phyloP scores from a whole-genome alignment of 2,888 invertebrate genomes.

The Apodemia hepburni region DNA sequence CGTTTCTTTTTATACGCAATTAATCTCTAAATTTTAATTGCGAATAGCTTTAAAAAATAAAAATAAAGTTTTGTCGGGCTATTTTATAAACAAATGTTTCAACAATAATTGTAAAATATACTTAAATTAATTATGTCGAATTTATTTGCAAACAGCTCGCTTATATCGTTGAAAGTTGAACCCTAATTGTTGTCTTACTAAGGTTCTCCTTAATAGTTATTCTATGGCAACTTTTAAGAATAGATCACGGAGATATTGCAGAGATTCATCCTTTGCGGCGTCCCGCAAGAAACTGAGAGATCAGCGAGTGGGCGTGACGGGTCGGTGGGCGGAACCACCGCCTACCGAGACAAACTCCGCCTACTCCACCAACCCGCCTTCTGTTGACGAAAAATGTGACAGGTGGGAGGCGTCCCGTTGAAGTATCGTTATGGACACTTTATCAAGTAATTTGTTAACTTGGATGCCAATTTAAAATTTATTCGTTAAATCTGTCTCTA shows the following conservation, averaged over 20 bases:
- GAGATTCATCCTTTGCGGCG: conserved; percentile 58
- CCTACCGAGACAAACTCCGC: conserved; percentile 45
- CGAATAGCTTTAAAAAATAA: too few species aligned
- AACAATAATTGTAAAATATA: too few species aligned
- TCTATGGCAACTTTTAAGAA: neutral
- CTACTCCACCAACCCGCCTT: conserved; percentile 50
- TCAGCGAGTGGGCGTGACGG: conserved; percentile 62
- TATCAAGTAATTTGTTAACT: conserved; percentile 76
- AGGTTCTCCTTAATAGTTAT: neutral
- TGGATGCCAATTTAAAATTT: conserved; percentile 67
- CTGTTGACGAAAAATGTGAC: conserved; percentile 59
- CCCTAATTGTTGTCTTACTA: neutral
- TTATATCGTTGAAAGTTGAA: too few species aligned
- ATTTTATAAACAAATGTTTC: too few species aligned
- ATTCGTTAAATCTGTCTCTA: conserved; percentile 35
- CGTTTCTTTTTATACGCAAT: too few species aligned
- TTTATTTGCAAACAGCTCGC: too few species aligned
- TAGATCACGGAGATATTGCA: conserved; percentile 7
- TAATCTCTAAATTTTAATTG: too few species aligned
- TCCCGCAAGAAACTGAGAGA: conserved; percentile 61
- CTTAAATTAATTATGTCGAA: too few species aligned
- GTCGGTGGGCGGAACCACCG: conserved; percentile 50
- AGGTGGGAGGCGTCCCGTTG: conserved; percentile 61
- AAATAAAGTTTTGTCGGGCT: too few species aligned
- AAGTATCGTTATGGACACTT: conserved; percentile 76